Base-by-base conservation (phyloP, 2,797 vertebrate species). In the Semotilus atromaculatus region DNA sequence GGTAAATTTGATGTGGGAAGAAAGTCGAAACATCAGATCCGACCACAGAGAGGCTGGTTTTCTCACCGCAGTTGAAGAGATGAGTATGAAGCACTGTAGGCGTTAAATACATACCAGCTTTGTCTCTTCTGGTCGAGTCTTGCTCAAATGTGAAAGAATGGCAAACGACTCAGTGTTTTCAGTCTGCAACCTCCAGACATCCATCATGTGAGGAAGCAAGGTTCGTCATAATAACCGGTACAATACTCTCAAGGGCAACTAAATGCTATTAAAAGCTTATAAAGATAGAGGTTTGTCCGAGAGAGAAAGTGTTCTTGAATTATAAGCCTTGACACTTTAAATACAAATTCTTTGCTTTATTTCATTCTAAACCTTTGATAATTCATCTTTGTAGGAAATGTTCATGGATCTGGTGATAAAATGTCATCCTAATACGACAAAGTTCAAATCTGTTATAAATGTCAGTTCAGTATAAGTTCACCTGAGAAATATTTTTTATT, bases 51-150 rank as follows among this genome's bases (percentile, higher is more conserved):
- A 86, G 71, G 36, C 70, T 82, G 53, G 26, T 73, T 53, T 82
- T 85, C 75, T 84, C 62, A 84, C 82, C 77, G 26, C 81, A 80
- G 79, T 68, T 82, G 62, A 64, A 34, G 60, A 87, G 79, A 48
- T 64, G 76, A 81, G 62, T 62, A 34, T 82, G 62, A 87, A 86
- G 51, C 66, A 62, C 62, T 67, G 86, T 86, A 82, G 86, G 86
- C 16, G 84, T 72, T 85, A 71, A 79, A 84, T 80, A 85, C 80
- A 77, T 76, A 86, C 53, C 62, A 80, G 73, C 78, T 86, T 86
- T 45, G 66, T 70, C 23, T 85, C 26, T 26, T 80, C 82, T 60
- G 29, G 77, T 70, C 68, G 31, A 36, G 66, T 38, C n/a, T 83
- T 31, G 26, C 66, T 80, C 19, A 60, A 84, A 84, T 80, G 81